Percentiles rank a stretch among this genome's conserved stretches.
phyloP scores from a whole-genome alignment of 2,888 invertebrate species.

The Parascotia fuliginaria region DNA sequence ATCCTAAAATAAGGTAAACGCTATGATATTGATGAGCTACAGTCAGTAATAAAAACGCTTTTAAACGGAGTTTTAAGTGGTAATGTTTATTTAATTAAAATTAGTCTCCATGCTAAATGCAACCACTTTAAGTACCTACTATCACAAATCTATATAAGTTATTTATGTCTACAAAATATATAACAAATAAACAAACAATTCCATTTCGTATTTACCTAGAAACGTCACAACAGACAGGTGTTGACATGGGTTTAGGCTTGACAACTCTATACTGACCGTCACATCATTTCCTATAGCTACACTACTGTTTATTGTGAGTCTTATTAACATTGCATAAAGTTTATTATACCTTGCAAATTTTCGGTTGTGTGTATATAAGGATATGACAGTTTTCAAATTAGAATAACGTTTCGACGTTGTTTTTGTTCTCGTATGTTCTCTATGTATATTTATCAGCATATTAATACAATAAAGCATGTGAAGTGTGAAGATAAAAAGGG shows the following conservation, averaged over 20 bases:
- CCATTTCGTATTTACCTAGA: constrained; percentile 3
- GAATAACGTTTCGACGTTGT: background rate
- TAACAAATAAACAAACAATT: background rate
- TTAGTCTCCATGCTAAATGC: no score
- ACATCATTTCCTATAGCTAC: background rate
- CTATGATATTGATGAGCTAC: no score
- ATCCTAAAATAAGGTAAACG: no score
- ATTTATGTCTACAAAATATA: background rate
- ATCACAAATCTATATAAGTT: no score
- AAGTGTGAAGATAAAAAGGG: background rate
- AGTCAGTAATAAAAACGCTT: no score
- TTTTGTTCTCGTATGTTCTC: background rate
- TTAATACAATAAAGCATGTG: background rate
- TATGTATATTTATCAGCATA: background rate
- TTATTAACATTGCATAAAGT: background rate
- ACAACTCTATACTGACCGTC: constrained; percentile 1
- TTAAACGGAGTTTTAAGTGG: no score
- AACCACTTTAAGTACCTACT: no score
- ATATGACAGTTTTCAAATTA: constrained; percentile 5
- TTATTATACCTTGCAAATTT: background rate
- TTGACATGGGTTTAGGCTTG: constrained; percentile 20
- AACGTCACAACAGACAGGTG: constrained; percentile 19
- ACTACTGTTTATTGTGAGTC: background rate
- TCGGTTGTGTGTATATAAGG: background rate
- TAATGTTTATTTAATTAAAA: no score